Conservation (phyloP, 2,113 vertebrate genomes). For the Peromyscus leucopus region DNA sequence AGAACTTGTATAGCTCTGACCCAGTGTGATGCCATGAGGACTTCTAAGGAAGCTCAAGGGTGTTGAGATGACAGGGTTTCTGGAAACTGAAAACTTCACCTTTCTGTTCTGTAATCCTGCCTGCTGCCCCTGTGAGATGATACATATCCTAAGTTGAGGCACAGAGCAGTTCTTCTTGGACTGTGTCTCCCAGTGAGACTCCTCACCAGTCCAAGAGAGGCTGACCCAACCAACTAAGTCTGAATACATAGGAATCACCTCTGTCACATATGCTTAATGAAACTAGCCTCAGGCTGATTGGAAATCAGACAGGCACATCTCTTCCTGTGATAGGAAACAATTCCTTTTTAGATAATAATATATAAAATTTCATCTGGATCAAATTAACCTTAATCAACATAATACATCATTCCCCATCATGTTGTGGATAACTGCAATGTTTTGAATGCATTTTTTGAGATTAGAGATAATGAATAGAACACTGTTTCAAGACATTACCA, state of each 20-base stretch:
- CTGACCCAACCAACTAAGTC: neutral
- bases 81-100: neutral
- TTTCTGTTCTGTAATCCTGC: neutral
- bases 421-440: neutral
- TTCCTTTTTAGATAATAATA: neutral
- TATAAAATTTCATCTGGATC: constrained; percentile 45
- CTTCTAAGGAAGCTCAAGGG: neutral
- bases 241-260: neutral
- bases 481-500: neutral
- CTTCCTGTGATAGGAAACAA: neutral
- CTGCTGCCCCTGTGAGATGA: neutral
- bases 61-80: neutral
- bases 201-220: neutral
- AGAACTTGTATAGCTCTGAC: fast-evolving
- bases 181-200: neutral
- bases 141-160: neutral
- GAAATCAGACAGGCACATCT: neutral
- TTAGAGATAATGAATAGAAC: constrained; percentile 26
- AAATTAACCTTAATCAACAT: constrained; percentile 46
- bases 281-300: neutral
- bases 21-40: neutral
- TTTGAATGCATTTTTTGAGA: constrained; percentile 34
- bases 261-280: neutral
- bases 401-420: neutral
- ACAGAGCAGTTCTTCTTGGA: neutral